These are phyloP conservation scores for Carlito syrichta DNA, from an alignment of 2,113 vertebrate species.

Conservation along the genomic window DNA sequence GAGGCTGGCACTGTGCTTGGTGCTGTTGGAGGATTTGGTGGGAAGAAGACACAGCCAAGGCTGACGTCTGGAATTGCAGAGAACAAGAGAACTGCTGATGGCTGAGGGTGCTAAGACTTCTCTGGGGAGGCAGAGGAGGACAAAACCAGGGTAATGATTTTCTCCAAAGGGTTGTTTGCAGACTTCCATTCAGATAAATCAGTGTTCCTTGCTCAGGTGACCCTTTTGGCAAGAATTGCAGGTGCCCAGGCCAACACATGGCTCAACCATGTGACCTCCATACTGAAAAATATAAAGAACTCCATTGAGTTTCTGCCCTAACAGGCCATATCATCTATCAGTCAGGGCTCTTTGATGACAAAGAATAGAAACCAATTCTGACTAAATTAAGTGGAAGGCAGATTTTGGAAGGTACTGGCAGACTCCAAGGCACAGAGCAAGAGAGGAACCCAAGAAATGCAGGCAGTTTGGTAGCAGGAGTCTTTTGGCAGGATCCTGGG, in stretches of 20 bases:
- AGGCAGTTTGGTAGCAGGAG: background rate
- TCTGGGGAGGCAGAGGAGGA: background rate
- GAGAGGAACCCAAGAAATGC: background rate
- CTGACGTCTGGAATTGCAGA: background rate
- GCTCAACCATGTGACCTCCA: background rate
- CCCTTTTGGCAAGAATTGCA: conserved; percentile 17
- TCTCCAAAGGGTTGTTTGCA: conserved; percentile 28
- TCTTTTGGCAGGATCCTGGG: background rate
- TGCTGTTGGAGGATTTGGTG: background rate
- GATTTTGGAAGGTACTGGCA: background rate
- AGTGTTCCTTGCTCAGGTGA: background rate
- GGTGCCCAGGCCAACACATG: background rate
- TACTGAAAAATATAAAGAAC: background rate
- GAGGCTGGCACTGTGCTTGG: accelerated
- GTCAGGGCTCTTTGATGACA: background rate
- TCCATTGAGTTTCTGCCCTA: background rate
- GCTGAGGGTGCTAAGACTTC: background rate
- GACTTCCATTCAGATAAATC: conserved; percentile 19
- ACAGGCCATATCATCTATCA: background rate
- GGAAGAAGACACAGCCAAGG: background rate
- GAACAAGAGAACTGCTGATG: background rate
- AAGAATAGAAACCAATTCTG: background rate
- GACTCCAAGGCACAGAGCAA: background rate
- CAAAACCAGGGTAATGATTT: background rate
- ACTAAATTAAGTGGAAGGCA: background rate